Percentiles rank a stretch among this genome's conserved stretches.
phyloP scores from a whole-genome alignment of 2,797 vertebrate species.

The Peromyscus aztecus region DNA sequence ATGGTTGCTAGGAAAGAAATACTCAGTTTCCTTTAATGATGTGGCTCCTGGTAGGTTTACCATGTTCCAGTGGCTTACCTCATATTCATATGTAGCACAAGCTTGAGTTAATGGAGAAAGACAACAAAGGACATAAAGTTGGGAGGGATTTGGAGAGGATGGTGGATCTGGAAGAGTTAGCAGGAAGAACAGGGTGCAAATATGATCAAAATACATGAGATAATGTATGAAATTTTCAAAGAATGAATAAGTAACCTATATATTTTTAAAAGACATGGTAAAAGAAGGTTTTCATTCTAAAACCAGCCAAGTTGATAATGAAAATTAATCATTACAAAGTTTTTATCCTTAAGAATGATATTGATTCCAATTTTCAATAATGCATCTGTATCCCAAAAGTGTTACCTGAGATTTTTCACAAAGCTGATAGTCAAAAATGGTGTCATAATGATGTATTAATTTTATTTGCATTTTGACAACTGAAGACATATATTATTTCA shows the following conservation, averaged over 20 bases:
- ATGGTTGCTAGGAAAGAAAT: background rate
- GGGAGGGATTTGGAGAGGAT: background rate
- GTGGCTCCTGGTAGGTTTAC: background rate
- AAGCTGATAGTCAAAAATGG: background rate
- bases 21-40: background rate
- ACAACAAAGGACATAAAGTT: background rate
- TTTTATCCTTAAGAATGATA: background rate
- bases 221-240: background rate
- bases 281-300: background rate
- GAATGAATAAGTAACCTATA: background rate
- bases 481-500: background rate
- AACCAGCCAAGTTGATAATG: background rate
- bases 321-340: background rate
- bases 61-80: background rate
- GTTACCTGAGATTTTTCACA: background rate
- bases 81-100: background rate
- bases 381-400: background rate
- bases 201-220: background rate
- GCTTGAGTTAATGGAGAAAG: background rate
- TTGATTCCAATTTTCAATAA: background rate
- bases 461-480: background rate
- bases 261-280: too few species aligned
- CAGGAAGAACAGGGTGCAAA: background rate
- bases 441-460: background rate
- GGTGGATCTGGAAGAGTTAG: background rate